phyloP scores from a whole-genome alignment of 2,113 vertebrate genomes.

The Procavia capensis region DNA sequence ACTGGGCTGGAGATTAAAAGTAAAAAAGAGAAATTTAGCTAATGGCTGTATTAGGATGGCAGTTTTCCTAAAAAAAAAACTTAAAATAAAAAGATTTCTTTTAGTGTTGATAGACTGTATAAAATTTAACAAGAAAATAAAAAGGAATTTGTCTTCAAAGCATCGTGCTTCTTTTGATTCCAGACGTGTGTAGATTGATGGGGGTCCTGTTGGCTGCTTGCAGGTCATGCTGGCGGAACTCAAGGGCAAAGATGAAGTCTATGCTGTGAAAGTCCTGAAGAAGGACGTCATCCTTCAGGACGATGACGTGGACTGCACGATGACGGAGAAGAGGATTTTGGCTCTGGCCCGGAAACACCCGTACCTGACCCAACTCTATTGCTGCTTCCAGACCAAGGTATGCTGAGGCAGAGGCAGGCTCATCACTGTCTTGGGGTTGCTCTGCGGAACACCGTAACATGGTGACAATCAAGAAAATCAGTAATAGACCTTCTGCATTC shows the following conservation, averaged over 20 bases:
- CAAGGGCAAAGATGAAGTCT: slow-evolving; percentile 97
- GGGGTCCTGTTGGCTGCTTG: neutral
- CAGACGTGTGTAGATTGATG: rapidly evolving
- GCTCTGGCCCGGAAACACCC: slow-evolving; percentile 97
- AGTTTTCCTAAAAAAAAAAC: neutral
- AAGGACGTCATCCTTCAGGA: slow-evolving; percentile 99
- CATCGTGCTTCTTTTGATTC: neutral
- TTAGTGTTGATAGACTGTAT: neutral
- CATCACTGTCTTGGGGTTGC: neutral
- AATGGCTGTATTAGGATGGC: neutral
- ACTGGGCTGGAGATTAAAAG: neutral
- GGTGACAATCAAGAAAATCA: neutral
- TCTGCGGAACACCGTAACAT: rapidly evolving
- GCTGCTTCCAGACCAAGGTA: slow-evolving; percentile 99
- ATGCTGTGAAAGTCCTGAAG: slow-evolving; percentile 98
- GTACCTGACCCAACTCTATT: slow-evolving; percentile 98
- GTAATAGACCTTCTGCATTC: neutral
- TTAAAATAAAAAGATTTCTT: no score
- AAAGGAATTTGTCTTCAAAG: neutral
- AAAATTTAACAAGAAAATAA: neutral
- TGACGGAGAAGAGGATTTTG: slow-evolving; percentile 99
- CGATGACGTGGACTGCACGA: slow-evolving; percentile 98
- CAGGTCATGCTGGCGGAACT: slow-evolving; percentile 99
- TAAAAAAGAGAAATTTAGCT: neutral
- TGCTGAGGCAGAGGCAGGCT: neutral